A percentile compares a stretch with the other conserved stretches of the same genome.
Conservation (phyloP, 2,797 vertebrate genomes). For the Coilia nasus region DNA sequence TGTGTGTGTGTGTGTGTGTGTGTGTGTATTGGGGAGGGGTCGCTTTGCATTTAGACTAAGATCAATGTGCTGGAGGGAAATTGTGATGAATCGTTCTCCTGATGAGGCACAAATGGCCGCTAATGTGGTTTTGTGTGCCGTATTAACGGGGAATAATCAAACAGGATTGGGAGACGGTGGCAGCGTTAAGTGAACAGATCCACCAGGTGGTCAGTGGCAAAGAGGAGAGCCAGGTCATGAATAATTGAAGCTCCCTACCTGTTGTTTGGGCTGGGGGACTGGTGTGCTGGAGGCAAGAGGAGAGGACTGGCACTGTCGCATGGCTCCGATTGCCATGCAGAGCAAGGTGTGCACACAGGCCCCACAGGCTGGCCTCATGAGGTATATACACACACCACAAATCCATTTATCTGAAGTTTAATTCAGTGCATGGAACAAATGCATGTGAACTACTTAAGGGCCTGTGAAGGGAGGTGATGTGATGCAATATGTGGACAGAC, state of each 20-base stretch:
- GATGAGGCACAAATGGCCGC: slow-evolving; percentile 8
- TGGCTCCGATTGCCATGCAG: neutral
- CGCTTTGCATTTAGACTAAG: slow-evolving; percentile 20
- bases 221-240: slow-evolving; percentile 11
- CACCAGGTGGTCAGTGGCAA: slow-evolving; percentile 12
- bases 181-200: slow-evolving; percentile 18
- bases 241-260: slow-evolving; percentile 15
- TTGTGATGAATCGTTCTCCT: slow-evolving; percentile 15
- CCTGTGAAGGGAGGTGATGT: too few species aligned
- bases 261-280: neutral
- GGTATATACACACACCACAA: neutral
- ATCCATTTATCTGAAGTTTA: neutral
- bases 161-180: neutral
- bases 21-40: neutral
- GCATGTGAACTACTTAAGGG: too few species aligned
- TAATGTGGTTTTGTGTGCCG: slow-evolving; percentile 15
- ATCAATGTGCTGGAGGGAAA: slow-evolving; percentile 18
- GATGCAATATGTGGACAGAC: too few species aligned
- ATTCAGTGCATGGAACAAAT: too few species aligned
- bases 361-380: neutral
- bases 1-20: too few species aligned
- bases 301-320: neutral
- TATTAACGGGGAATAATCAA: slow-evolving; percentile 15
- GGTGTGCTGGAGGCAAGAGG: neutral
- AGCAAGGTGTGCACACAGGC: neutral